Evolutionary conservation across 2,888 invertebrate species (phyloP).

Genomic region (Lamproptera curius): DNA sequence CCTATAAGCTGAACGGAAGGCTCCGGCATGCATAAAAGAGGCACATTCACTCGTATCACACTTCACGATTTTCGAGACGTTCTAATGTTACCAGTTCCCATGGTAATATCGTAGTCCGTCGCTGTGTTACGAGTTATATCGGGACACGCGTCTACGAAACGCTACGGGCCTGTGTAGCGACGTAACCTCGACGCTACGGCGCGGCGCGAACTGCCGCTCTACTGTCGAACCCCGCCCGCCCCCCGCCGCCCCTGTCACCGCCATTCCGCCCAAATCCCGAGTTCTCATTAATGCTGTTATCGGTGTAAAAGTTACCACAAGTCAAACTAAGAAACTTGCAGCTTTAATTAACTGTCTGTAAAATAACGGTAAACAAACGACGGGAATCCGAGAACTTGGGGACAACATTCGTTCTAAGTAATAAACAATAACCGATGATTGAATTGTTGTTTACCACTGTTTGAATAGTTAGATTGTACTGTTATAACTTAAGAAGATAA

Average conservation of each 20-base stretch:
- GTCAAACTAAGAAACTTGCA: conserved; percentile 62
- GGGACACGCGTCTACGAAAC: conserved; percentile 44
- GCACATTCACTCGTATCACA: conserved; percentile 53
- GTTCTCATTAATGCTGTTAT: conserved; percentile 76
- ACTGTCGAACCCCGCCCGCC: conserved; percentile 46
- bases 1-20: conserved; percentile 51
- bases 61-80: conserved; percentile 37
- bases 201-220: conserved; percentile 58
- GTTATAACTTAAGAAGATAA: conserved; percentile 7
- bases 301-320: conserved; percentile 68
- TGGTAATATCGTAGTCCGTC: conserved; percentile 3
- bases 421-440: conserved; percentile 37
- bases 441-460: conserved; percentile 33
- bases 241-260: conserved; percentile 55
- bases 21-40: conserved; percentile 47
- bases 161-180: conserved; percentile 37
- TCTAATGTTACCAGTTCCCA: conserved; percentile 19
- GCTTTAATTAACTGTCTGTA: conserved; percentile 73
- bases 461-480: too few species aligned
- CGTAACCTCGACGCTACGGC: conserved; percentile 52
- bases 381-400: conserved; percentile 44
- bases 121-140: conserved; percentile 25
- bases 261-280: conserved; percentile 67
- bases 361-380: conserved; percentile 56
- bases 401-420: conserved; percentile 27